Conservation (phyloP, 2,888 invertebrate genomes). For the Drosophila prolongata region DNA sequence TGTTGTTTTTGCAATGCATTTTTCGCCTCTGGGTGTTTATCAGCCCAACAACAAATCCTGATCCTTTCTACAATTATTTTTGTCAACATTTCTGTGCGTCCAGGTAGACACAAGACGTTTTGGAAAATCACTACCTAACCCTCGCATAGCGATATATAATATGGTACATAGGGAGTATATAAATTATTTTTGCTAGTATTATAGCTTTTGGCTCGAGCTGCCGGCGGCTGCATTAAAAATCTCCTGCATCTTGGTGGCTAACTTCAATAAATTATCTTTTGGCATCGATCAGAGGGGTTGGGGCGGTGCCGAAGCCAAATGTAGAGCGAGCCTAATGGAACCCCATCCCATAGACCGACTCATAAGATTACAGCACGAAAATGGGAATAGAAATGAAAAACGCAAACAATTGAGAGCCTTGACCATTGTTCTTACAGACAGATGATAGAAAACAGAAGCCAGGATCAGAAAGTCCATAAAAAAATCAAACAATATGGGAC, state of each 20-base stretch:
- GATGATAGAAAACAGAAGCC: constrained; percentile 45
- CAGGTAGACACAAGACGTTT: constrained; percentile 58
- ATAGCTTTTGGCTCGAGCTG: constrained; percentile 58
- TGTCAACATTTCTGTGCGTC: constrained; percentile 60
- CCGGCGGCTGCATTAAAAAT: constrained; percentile 44
- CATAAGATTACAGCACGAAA: constrained; percentile 27
- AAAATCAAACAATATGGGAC: constrained; percentile 9
- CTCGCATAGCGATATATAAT: constrained; percentile 1
- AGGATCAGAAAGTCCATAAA: constrained; percentile 36
- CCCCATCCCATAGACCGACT: constrained; percentile 14
- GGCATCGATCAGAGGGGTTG: constrained; percentile 17
- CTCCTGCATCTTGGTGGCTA: constrained; percentile 23
- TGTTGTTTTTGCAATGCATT: constrained; percentile 66
- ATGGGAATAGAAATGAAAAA: constrained; percentile 6
- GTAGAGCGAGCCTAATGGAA: constrained; percentile 60
- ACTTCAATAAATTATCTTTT: constrained; percentile 56
- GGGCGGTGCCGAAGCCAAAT: constrained; percentile 60
- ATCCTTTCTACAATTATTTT: constrained; percentile 76
- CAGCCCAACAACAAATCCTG: constrained; percentile 59
- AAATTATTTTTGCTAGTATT: constrained; percentile 29
- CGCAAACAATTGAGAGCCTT: constrained; percentile 27
- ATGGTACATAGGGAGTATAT: constrained; percentile 4
- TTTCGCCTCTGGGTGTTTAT: constrained; percentile 58
- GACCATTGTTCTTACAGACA: constrained; percentile 43
- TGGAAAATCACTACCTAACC: constrained; percentile 63